phyloP scores from a whole-genome alignment of 2,888 invertebrate species.

The Dryocosmus kuriphilus region DNA sequence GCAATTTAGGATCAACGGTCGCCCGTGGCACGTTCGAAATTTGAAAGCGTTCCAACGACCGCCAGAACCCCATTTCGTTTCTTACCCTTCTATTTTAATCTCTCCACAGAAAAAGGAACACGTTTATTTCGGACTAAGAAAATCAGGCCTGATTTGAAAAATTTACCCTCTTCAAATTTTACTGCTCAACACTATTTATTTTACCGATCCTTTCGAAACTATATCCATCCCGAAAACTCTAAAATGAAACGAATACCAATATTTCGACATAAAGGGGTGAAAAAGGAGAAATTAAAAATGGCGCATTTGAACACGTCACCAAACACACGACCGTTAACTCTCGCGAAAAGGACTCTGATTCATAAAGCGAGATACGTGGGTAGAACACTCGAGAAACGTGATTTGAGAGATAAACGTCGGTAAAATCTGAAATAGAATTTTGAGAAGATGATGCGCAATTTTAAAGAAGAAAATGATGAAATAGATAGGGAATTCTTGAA shows the following conservation, averaged over 20 bases:
- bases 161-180: neutral
- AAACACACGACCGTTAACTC: conserved; percentile 56
- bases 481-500: neutral
- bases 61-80: neutral
- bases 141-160: neutral
- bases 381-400: conserved; percentile 17
- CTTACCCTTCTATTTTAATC: neutral
- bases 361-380: conserved; percentile 26
- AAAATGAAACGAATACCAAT: neutral
- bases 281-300: conserved; percentile 55
- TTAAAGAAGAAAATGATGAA: neutral
- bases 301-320: conserved; percentile 70
- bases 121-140: neutral
- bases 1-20: neutral
- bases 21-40: neutral
- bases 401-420: conserved; percentile 1
- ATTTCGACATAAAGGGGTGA: neutral
- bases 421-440: conserved; percentile 18
- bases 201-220: neutral
- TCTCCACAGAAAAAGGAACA: too few relatives aligned
- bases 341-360: conserved; percentile 34
- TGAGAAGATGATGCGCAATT: neutral
- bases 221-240: neutral
- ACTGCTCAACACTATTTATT: neutral
- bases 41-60: conserved; percentile 8